Base-by-base conservation (phyloP, 2,797 vertebrate genomes). In the Caiman crocodilus region DNA sequence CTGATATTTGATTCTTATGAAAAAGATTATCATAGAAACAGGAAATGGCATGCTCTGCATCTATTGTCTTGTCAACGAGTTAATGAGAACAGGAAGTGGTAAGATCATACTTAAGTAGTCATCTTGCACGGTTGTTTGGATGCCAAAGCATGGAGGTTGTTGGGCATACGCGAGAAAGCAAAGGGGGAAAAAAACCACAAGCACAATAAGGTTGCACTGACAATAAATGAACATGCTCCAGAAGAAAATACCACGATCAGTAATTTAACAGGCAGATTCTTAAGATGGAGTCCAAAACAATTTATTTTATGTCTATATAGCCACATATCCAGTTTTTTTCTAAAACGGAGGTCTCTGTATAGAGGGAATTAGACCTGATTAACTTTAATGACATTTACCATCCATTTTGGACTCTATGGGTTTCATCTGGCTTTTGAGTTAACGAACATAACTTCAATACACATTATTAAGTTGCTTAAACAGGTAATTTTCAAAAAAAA, bases 1-100 rank as follows among this genome's bases (percentile, higher is more conserved):
- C 89, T 92, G 94, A 89, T 95, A 88, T 89, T 93, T 95, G 92
- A 94, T 95, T 93, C 93, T 93, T 83, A 63, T 85, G 92, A 87
- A 86, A 94, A 96, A 97, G 88, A 42, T 79, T 94, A 42, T 92
- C 90, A 94, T 59, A 85, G 97, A 83, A 91, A 77, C 74, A 96
- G 85, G 89, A 97, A 97, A 93, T 67, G 79, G 77, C 10, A 87
- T 92, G 89, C 20, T 76, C 89, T 85, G 85, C 95, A 89, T 94
- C 81, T 79, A 82, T 71, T 87, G 93, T 82, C 90, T 91, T 91
- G 93, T 87, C 83, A 94, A 60, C 32, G 35, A 95, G 90, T 96
- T 93, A 90, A 96, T 93, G 87, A 96, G 89, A 90, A 89, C 85
- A 87, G 92, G 84, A 96, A 96, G 90, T 84, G 91, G 61, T 20